Conservation (phyloP, 1,140 invertebrate species). For the Sinonovacula constricta region DNA sequence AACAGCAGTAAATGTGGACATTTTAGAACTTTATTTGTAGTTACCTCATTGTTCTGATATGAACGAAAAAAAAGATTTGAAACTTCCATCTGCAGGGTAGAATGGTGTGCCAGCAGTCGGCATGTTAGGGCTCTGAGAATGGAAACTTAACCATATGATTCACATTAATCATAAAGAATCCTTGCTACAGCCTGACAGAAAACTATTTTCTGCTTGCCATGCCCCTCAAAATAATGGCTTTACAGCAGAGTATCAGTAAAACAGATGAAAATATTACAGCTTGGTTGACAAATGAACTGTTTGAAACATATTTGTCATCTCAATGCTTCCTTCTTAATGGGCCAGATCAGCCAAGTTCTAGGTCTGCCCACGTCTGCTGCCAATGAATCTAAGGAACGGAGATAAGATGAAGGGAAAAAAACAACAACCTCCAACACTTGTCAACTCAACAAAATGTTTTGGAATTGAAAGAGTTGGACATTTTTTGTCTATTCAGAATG, state of each 20-base stretch:
- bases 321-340: constrained; percentile 35
- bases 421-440: constrained; percentile 40
- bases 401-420: constrained; percentile 25
- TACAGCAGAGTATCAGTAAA: constrained; percentile 32
- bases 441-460: not conserved
- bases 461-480: not conserved
- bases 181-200: constrained; percentile 44
- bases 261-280: constrained; percentile 50
- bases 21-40: not conserved
- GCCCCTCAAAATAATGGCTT: constrained; percentile 26
- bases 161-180: constrained; percentile 47
- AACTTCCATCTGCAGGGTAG: not conserved
- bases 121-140: not conserved
- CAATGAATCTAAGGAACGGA: constrained; percentile 23
- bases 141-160: constrained; percentile 6
- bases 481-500: not conserved
- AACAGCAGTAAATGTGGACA: not conserved
- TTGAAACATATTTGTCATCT: constrained; percentile 46
- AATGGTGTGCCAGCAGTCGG: not conserved
- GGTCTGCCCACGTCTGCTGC: too few species aligned
- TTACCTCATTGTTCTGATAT: not conserved
- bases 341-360: constrained; percentile 44
- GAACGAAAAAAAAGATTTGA: not conserved
- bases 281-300: constrained; percentile 32
- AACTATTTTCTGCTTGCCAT: constrained; percentile 42